These are phyloP conservation scores for Coleophora deauratella DNA, from an alignment of 2,888 invertebrate species.

Conservation along the genomic window DNA sequence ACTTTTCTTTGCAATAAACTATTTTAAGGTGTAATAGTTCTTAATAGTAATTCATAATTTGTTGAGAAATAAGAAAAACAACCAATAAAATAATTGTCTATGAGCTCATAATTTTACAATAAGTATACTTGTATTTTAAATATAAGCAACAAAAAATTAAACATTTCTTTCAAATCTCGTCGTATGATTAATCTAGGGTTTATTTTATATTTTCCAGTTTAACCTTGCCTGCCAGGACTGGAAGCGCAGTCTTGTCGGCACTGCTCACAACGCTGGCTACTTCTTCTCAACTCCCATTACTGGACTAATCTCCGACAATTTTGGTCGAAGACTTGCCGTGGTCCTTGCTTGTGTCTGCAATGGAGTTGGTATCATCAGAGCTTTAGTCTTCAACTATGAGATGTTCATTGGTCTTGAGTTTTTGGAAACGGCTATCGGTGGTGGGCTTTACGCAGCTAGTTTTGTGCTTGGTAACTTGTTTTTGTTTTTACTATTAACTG, in stretches of 20 bases:
- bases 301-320: constrained; percentile 72
- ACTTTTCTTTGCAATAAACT: too few species aligned
- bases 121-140: too few species aligned
- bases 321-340: constrained; percentile 40
- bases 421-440: constrained; percentile 42
- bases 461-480: constrained; percentile 12
- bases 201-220: too few species aligned
- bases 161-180: too few species aligned
- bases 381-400: constrained; percentile 45
- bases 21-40: too few species aligned
- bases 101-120: too few species aligned
- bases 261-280: constrained; percentile 76
- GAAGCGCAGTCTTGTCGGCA: constrained; percentile 77
- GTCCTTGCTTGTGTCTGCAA: constrained; percentile 42
- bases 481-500: too few species aligned
- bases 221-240: constrained; percentile 32
- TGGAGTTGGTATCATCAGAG: constrained; percentile 13
- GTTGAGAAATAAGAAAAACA: too few species aligned
- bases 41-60: too few species aligned
- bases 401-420: constrained; percentile 50
- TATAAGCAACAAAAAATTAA: too few species aligned
- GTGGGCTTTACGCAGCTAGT: constrained; percentile 47
- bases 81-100: too few species aligned
- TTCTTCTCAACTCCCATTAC: constrained; percentile 74
- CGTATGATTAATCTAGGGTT: too few species aligned